Percentiles rank a stretch among this genome's conserved stretches.
Conservation (phyloP, 1,140 invertebrate genomes). For the Atta texana region DNA sequence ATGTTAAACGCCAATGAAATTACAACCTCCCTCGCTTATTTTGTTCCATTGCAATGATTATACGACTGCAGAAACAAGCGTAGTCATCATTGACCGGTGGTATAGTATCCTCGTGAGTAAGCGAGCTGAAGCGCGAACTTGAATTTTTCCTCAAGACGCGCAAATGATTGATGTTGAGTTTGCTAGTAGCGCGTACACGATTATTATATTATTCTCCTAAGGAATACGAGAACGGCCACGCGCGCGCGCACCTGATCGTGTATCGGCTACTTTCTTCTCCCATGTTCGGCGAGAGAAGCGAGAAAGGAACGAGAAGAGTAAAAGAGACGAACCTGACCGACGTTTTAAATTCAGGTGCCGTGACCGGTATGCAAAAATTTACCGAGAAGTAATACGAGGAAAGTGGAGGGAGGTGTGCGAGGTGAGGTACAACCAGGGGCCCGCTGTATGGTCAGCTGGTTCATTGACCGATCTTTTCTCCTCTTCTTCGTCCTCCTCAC, state of each 20-base stretch:
- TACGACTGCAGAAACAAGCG: not conserved
- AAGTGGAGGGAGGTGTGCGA: slow-evolving; percentile 7
- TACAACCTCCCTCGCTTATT: not conserved
- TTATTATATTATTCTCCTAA: not conserved
- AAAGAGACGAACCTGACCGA: slow-evolving; percentile 20
- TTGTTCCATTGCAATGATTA: slow-evolving; percentile 5
- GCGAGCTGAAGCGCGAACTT: not conserved
- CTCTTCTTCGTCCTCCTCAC: slow-evolving; percentile 57
- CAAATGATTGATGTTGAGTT: not conserved
- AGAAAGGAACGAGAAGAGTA: slow-evolving; percentile 4
- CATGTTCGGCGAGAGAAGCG: not conserved
- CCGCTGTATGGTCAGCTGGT: slow-evolving; percentile 73
- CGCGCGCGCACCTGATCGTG: not conserved
- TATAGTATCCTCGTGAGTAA: not conserved
- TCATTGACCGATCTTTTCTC: slow-evolving; percentile 76
- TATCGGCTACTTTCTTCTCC: slow-evolving; percentile 27
- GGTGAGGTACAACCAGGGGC: slow-evolving; percentile 35
- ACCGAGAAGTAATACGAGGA: slow-evolving; percentile 39
- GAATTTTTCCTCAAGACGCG: not conserved
- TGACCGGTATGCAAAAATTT: slow-evolving; percentile 66
- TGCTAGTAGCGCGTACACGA: not conserved
- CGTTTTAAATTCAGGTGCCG: slow-evolving; percentile 57
- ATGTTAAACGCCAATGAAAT: slow-evolving; percentile 40
- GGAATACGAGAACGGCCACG: not conserved
- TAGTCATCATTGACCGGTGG: not conserved